Evolutionary conservation across 2,888 invertebrate genomes (phyloP), one percentile per base, ranked within the genome.

Genomic region (Elgonia sp.): DNA sequence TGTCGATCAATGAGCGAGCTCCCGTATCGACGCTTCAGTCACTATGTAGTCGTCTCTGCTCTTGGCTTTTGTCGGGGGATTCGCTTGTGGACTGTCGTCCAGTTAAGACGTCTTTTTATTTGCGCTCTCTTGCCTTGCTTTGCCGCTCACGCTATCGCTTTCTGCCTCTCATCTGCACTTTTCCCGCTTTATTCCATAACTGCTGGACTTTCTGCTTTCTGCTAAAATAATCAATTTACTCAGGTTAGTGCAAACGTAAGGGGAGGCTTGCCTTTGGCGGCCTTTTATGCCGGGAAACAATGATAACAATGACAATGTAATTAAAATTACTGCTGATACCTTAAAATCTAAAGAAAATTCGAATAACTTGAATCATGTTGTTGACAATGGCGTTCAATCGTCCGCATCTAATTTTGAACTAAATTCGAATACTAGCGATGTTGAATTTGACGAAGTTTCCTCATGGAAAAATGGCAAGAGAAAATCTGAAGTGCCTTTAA

Each of bases 191-290:
- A 29, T 29, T 29, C 29, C 5, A 1, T 29, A 5, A 29, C 1
- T 29, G 29, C 29, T 29, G 29, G 29, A 29, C 29, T 29, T 29
- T 29, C 5, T 5, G 29, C 29, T 29, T 29, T 5, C 29, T 29
- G 29, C 29, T 29, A 29, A 3, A 29, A 3, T 29, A 29, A 29
- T 29, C 5, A 29, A 46, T 2, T 46, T 46, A 46, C 46, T 46
- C 46, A 46, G 46, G 46, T 46, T 46, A 14, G 46, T 46, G 46
- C 46, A 46, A 46, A 46, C 16, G 16, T 46, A 46, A 46, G 46
- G 46, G 46, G 46, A 46, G 46, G 46, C 46, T 46, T 46, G 46
- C 46, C 46, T 46, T 46, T 46, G 46, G 46, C 46, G 46, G 46
- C 46, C 46, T 46, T 46, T 46, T 46, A 46, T 46, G 46, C 16